phyloP scores from a whole-genome alignment of 2,888 invertebrate genomes.

The Drosophila melanosoma region DNA sequence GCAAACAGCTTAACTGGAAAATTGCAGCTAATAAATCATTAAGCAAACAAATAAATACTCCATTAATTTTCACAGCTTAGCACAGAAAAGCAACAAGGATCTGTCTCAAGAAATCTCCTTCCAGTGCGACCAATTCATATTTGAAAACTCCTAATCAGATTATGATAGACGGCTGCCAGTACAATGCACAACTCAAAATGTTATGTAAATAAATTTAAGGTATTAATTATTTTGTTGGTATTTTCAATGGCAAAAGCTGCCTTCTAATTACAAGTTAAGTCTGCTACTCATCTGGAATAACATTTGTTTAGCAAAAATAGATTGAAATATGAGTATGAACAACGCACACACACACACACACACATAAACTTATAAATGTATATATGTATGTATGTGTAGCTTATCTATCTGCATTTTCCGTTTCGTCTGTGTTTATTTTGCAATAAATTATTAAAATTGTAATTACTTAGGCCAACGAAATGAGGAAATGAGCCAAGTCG shows the following conservation, averaged over 20 bases:
- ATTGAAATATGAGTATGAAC: slow-evolving; percentile 54
- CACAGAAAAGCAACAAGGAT: slow-evolving; percentile 21
- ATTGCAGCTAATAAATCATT: slow-evolving; percentile 71
- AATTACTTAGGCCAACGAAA: slow-evolving; percentile 69
- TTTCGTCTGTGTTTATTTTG: slow-evolving; percentile 52
- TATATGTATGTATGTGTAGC: slow-evolving; percentile 26
- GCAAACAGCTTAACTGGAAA: slow-evolving; percentile 30
- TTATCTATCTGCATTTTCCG: slow-evolving; percentile 35
- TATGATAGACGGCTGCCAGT: slow-evolving; percentile 49
- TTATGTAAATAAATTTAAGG: slow-evolving; percentile 67
- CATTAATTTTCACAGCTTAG: slow-evolving; percentile 77
- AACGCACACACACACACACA: slow-evolving; percentile 21
- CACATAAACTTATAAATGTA: slow-evolving; percentile 12
- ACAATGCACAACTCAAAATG: slow-evolving; percentile 39
- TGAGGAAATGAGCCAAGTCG: slow-evolving; percentile 30
- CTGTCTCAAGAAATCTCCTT: slow-evolving; percentile 28
- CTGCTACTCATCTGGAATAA: slow-evolving; percentile 44
- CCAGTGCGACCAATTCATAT: slow-evolving; percentile 68
- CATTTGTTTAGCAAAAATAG: slow-evolving; percentile 68
- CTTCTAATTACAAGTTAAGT: slow-evolving; percentile 57
- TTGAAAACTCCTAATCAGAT: slow-evolving; percentile 72
- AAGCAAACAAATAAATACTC: slow-evolving; percentile 75
- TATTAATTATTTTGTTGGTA: slow-evolving; percentile 72
- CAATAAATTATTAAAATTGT: slow-evolving; percentile 77
- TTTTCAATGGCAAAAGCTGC: slow-evolving; percentile 38